Base-by-base conservation (phyloP, 2,888 invertebrate genomes). In the Cheilosia grossa region DNA sequence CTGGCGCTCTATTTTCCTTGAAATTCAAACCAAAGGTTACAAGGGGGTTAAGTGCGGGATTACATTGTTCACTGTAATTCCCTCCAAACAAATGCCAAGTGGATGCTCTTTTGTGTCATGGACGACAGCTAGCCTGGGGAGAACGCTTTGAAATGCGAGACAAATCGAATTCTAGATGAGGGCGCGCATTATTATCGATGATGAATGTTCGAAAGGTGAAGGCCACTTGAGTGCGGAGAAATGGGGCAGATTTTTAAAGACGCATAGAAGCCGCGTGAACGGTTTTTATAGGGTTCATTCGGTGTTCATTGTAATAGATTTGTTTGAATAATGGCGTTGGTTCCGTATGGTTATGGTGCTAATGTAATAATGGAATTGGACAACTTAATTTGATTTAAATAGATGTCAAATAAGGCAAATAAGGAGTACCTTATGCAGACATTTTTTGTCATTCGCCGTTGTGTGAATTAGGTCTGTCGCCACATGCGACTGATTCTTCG, bases 41-140 rank as follows among this genome's bases (percentile, higher is more conserved):
- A 10, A 27, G 56, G 21, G 64, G 79, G 81, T 81, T 75, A 75
- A 81, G 75, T 81, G 37, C 37, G 81, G 15, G 66, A 66, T 79
- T 73, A 73, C 59, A 58, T 47, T 70, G 37, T 49, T 49, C 4
- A 13, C 33, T 37, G 15, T 40, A 37, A 53, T 51, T 30, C 42
- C 58, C 63, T 33, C 27, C 13, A 10, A 51, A 51, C 42, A 51
- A 79, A 73, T 79, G 73, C 73, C 73, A 79, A 79, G 79, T 79
- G 73, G 66, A 54, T 44, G n/a, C 15, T 42, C 13, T 10, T 21
- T 27, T 53, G 13, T 78, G 42, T 78, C 53, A 63, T 61, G 37
- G 47, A 24, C 61, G 47, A 61, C 40, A 67, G 27, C 49, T 33
- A 7, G 7, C 9, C 44, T 15, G 24, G 56, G 49, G 54, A 30